These are phyloP conservation scores for Leptarthrus brevirostris DNA, from an alignment of 2,888 invertebrate species.

Conservation along the genomic window DNA sequence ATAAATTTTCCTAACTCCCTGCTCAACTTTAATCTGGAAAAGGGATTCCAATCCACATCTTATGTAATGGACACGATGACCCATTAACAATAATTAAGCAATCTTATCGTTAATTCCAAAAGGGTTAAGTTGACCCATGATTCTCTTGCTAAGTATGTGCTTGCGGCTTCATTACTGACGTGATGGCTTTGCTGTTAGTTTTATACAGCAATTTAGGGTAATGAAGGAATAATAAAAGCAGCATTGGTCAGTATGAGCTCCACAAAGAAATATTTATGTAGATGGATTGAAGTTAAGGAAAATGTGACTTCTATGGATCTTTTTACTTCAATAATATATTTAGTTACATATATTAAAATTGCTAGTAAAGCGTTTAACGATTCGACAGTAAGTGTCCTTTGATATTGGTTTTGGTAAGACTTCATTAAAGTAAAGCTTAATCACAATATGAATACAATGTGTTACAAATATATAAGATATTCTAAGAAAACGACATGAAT, in stretches of 20 bases:
- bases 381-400: no score
- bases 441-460: no score
- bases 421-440: no score
- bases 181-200: neutral
- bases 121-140: neutral
- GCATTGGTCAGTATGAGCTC: neutral
- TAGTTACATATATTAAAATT: no score
- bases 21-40: neutral
- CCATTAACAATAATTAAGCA: conserved; percentile 1
- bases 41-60: neutral
- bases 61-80: neutral
- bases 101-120: neutral
- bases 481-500: no score
- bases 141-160: neutral
- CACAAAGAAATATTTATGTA: neutral
- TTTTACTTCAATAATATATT: no score
- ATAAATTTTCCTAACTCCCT: no score
- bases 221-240: neutral
- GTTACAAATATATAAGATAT: no score
- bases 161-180: neutral
- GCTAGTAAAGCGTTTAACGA: no score
- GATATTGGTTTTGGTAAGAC: no score
- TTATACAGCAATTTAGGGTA: neutral
- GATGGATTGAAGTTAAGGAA: no score
- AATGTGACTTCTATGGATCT: no score